These are phyloP conservation scores for Acleris emargana DNA, from an alignment of 2,888 invertebrate genomes.

Conservation along the genomic window DNA sequence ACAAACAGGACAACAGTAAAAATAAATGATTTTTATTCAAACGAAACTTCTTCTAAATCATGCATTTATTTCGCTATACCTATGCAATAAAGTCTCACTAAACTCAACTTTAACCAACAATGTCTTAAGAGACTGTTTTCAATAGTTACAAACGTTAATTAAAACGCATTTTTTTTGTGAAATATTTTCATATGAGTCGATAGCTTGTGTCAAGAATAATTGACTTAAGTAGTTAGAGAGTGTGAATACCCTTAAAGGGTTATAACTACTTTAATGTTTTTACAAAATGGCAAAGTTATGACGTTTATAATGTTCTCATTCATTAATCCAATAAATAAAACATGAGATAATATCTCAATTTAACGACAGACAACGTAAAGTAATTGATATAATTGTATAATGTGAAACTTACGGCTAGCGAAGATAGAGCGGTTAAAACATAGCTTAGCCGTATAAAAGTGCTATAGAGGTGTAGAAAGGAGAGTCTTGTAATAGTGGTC, in stretches of 20 bases:
- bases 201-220: too few species aligned
- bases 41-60: too few species aligned
- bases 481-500: constrained; percentile 43
- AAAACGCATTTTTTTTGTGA: too few species aligned
- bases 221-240: too few species aligned
- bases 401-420: constrained; percentile 34
- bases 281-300: constrained; percentile 24
- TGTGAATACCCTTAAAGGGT: neutral
- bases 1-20: too few species aligned
- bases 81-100: too few species aligned
- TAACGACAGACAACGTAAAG: constrained; percentile 40
- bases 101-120: too few species aligned
- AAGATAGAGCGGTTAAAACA: neutral
- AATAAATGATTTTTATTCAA: too few species aligned
- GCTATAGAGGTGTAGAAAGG: constrained; percentile 28
- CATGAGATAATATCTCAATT: constrained; percentile 40
- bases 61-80: too few species aligned
- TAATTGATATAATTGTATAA: constrained; percentile 51
- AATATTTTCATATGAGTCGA: too few species aligned
- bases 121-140: too few species aligned
- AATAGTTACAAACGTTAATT: too few species aligned
- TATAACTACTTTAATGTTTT: neutral
- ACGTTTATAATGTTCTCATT: constrained; percentile 17
- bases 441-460: neutral
- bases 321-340: constrained; percentile 28